Base-by-base conservation (phyloP, 2,888 invertebrate genomes). In the Caenorhabditis afra region DNA sequence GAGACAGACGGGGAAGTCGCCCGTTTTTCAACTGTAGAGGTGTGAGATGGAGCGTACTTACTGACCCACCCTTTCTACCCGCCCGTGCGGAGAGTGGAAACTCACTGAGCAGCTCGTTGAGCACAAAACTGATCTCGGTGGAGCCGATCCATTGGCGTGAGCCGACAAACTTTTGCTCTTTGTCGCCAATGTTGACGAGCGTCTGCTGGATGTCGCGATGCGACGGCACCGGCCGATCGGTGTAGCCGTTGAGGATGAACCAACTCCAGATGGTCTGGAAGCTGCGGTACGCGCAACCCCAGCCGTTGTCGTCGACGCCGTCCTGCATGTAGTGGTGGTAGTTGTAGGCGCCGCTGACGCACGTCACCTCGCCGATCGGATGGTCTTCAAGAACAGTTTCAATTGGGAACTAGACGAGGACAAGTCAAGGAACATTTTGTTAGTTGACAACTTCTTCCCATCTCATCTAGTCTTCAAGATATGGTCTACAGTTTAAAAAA, bases 321-420 rank as follows among this genome's bases (percentile, higher is more conserved):
- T 97, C 95, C 91, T 97, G 97, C 94, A 96, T 94, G 91, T 99
- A 99, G 91, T 99, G 99, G 90, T 96, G 94, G 91, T 99, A 99
- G 18, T 94, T 92, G 90, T 99, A 99, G 81, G 93, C 93, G 1
- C 99, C 99, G 81, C 94, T 92, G 2, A 98, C 92, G 23, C 91
- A 59, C 16, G 90, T 90, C 52, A 90, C 87, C 35, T 76, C 75
- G 10, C 87, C 87, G 10, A 81, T 65, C n/a, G 83, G 81, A 45
- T 82, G 81, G 71, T 84, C 87, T 88, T 67, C 66, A 84, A 59
- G 22, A 39, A n/a, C 3, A 53, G n/a, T n/a, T n/a, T n/a, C n/a
- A n/a, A n/a, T n/a, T n/a, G n/a, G n/a, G n/a, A n/a, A n/a, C n/a
- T n/a, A n/a, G n/a, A n/a, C n/a, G n/a, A n/a, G n/a, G n/a, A n/a